phyloP scores from a whole-genome alignment of 2,113 vertebrate genomes.

The Sminthopsis crassicaudata region DNA sequence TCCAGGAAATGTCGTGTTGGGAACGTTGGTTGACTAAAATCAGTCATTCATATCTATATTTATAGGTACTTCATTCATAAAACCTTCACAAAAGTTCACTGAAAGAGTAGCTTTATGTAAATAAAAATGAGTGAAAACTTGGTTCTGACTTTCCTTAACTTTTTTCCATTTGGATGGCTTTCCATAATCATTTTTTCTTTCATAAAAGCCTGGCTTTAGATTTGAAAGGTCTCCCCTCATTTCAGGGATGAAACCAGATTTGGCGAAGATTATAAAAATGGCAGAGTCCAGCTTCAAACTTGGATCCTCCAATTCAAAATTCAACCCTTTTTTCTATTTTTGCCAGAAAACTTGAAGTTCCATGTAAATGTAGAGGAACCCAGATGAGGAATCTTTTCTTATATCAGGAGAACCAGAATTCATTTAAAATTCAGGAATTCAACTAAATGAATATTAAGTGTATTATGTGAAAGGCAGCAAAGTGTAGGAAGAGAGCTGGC shows the following conservation, averaged over 20 bases:
- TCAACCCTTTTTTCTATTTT: background rate
- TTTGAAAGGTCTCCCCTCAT: background rate
- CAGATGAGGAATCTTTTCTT: background rate
- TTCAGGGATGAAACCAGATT: background rate
- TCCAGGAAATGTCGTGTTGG: background rate
- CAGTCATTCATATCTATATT: constrained; percentile 57
- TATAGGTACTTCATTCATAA: constrained; percentile 48
- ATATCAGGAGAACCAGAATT: background rate
- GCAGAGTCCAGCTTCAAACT: background rate
- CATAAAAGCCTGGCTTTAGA: background rate
- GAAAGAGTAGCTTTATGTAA: constrained; percentile 73
- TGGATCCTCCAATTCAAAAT: background rate
- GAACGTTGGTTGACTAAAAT: constrained; percentile 59
- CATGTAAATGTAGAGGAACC: background rate
- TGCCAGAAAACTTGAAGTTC: background rate
- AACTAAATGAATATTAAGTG: background rate
- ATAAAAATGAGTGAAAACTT: constrained; percentile 80
- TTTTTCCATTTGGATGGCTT: background rate
- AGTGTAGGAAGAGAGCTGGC: no score
- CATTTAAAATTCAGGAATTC: background rate
- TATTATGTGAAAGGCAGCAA: no score
- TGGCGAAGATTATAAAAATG: background rate
- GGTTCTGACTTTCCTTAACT: constrained; percentile 22
- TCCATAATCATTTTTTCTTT: background rate
- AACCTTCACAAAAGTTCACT: constrained; percentile 77